Conservation (phyloP, 2,113 vertebrate genomes). For the Andinoacara biseriatus region DNA sequence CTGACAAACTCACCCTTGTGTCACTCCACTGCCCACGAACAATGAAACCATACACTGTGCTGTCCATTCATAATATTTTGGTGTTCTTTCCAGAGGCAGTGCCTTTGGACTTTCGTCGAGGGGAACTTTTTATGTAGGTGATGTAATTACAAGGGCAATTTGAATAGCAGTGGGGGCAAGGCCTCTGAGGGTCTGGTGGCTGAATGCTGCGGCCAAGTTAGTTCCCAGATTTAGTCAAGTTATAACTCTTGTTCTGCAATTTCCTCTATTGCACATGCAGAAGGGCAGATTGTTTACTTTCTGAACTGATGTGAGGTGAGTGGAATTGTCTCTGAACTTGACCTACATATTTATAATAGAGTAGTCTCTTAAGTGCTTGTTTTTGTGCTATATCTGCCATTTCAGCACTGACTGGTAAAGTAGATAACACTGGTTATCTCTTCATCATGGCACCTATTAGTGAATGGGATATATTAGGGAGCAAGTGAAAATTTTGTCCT, state of each 20-base stretch:
- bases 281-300: background rate
- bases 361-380: background rate
- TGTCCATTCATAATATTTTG: slow-evolving; percentile 52
- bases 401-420: background rate
- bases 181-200: slow-evolving; percentile 6
- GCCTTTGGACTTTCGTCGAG: slow-evolving; percentile 29
- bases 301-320: background rate
- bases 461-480: too few species aligned
- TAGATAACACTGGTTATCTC: too few species aligned
- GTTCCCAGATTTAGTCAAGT: slow-evolving; percentile 9
- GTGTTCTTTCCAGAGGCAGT: slow-evolving; percentile 30
- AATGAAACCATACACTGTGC: slow-evolving; percentile 35
- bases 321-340: background rate
- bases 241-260: background rate
- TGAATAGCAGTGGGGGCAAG: slow-evolving; percentile 3
- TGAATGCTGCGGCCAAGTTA: background rate
- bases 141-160: slow-evolving; percentile 54
- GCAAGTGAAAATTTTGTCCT: too few species aligned
- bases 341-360: background rate
- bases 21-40: slow-evolving; percentile 25
- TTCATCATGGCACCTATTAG: too few species aligned
- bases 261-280: background rate
- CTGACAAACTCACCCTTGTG: slow-evolving; percentile 21
- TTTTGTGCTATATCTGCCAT: background rate
- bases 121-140: slow-evolving; percentile 30